These are phyloP conservation scores for Tipula vernalis DNA, from an alignment of 2,888 invertebrate genomes.

Conservation along the genomic window DNA sequence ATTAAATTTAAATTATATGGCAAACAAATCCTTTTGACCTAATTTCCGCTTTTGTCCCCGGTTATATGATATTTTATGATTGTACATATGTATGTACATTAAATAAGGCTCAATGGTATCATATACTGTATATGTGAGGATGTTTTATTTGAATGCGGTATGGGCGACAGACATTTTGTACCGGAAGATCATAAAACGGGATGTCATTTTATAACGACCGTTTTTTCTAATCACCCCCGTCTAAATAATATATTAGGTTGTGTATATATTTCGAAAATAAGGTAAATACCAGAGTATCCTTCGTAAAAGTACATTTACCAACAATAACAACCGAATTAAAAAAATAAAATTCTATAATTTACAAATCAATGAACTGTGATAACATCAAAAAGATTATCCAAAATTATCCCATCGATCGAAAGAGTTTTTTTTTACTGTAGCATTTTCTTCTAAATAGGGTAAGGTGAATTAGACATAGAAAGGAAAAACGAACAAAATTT, in stretches of 20 bases:
- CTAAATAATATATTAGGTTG: not conserved
- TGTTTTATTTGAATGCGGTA: not conserved
- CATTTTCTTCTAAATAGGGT: not conserved
- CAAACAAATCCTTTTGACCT: not conserved
- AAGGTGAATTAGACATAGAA: not conserved
- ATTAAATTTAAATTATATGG: not conserved
- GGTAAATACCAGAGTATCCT: not conserved
- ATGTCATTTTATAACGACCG: not conserved
- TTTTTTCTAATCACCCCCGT: not conserved
- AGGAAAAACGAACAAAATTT: not conserved
- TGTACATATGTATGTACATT: not conserved
- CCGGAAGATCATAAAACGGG: not conserved
- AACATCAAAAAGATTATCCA: conserved; percentile 6
- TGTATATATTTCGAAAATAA: not conserved
- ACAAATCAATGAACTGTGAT: conserved; percentile 8
- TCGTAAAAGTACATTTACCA: not conserved
- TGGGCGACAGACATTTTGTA: not conserved
- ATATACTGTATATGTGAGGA: too few relatives aligned
- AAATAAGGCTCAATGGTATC: not conserved
- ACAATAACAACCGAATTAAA: not conserved
- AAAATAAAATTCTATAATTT: not conserved
- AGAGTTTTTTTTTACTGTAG: not conserved
- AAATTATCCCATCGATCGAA: not conserved
- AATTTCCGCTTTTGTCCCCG: not conserved
- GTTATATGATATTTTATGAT: not conserved